phyloP scores from a whole-genome alignment of 1,140 invertebrate genomes.

The Streblospio benedicti region DNA sequence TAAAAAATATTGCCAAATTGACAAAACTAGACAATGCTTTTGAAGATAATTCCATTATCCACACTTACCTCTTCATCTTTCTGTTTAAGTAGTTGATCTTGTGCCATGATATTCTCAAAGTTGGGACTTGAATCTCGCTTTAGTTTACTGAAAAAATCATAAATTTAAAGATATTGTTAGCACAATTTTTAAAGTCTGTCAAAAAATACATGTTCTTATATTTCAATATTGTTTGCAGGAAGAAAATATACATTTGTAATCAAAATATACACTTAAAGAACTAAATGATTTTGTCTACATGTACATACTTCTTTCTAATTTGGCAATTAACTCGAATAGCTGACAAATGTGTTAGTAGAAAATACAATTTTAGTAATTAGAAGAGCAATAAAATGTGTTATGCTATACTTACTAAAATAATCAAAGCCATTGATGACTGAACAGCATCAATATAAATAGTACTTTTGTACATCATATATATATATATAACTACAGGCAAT shows the following conservation, averaged over 20 bases:
- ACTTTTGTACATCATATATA: not conserved
- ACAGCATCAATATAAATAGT: not conserved
- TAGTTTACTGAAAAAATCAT: conserved; percentile 58
- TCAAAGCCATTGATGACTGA: not conserved
- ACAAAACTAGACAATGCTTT: not conserved
- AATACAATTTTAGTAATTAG: no score
- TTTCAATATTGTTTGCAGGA: not conserved
- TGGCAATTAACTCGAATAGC: no score
- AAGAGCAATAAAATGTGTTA: not conserved
- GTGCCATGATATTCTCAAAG: conserved; percentile 70
- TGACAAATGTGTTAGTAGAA: no score
- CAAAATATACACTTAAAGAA: not conserved
- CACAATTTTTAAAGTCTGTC: not conserved
- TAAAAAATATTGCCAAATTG: not conserved
- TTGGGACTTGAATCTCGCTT: conserved; percentile 69
- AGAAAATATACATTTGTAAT: conserved; percentile 1
- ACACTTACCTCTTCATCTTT: conserved; percentile 80
- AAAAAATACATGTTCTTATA: not conserved
- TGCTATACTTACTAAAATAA: not conserved
- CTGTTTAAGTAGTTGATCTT: conserved; percentile 73
- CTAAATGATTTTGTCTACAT: not conserved
- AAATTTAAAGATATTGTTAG: not conserved
- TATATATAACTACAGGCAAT: not conserved
- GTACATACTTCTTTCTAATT: not conserved
- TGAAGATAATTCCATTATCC: not conserved